Conservation (phyloP, 1,140 invertebrate species). For the Hypothenemus hampei region DNA sequence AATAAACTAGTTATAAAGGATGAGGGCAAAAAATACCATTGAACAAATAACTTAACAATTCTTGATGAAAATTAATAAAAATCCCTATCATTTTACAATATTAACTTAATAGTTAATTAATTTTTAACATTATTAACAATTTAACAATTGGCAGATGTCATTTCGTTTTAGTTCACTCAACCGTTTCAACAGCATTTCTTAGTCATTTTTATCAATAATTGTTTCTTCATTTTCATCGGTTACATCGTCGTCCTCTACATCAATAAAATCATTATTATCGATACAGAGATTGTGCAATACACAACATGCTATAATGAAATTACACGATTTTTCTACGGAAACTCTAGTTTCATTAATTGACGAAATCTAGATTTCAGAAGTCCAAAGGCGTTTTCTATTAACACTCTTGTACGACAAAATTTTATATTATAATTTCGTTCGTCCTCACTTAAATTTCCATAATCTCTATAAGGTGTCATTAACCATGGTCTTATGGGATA, state of each 20-base stretch:
- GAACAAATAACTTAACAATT: background rate
- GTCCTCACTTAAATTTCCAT: conserved; percentile 35
- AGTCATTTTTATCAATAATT: background rate
- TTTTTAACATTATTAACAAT: background rate
- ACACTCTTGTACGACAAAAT: conserved; percentile 32
- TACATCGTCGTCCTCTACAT: conserved; percentile 27
- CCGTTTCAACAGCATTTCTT: background rate
- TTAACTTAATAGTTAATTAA: background rate
- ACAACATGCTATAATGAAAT: conserved; percentile 40
- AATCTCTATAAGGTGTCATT: conserved; percentile 39
- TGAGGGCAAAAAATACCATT: no score
- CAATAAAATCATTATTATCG: conserved; percentile 38
- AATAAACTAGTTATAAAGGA: no score
- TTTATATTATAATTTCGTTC: conserved; percentile 37
- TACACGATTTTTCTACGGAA: conserved; percentile 32
- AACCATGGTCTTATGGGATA: conserved; percentile 39
- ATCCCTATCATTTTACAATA: background rate
- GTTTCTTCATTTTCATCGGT: background rate
- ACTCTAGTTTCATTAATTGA: conserved; percentile 36
- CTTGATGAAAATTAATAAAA: background rate
- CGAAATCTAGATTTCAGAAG: conserved; percentile 41
- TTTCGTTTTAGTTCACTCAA: background rate
- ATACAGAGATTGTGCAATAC: no score
- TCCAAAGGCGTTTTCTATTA: conserved; percentile 41
- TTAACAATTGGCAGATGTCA: background rate